A percentile compares a stretch with the other conserved stretches of the same genome.
phyloP scores from a whole-genome alignment of 2,113 vertebrate genomes.

The Caretta caretta region DNA sequence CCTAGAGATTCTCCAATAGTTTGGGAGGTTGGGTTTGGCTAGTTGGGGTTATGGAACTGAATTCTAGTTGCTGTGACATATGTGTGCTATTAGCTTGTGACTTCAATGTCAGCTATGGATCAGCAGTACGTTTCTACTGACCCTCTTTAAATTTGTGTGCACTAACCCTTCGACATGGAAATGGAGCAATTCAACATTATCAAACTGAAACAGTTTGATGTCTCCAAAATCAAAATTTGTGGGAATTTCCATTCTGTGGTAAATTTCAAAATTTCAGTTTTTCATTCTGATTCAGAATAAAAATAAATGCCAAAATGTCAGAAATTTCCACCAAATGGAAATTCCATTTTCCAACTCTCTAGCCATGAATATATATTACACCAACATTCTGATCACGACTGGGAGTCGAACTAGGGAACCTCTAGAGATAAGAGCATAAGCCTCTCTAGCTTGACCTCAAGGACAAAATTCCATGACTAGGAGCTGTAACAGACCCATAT shows the following conservation, averaged over 20 bases:
- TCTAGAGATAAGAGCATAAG: rapidly evolving
- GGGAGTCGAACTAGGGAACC: neutral
- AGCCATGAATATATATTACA: neutral
- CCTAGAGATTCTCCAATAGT: neutral
- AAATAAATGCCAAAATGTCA: neutral
- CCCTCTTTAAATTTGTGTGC: neutral
- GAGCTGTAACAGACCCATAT: neutral
- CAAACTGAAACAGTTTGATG: neutral
- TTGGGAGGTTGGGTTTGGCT: neutral
- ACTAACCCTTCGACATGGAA: neutral
- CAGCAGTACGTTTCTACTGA: neutral
- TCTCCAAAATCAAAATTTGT: neutral
- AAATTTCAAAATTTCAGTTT: neutral
- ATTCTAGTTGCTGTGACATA: neutral
- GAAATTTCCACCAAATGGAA: rapidly evolving
- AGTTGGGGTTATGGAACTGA: neutral
- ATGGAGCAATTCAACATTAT: neutral
- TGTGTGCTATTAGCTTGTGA: neutral
- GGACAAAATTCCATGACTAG: rapidly evolving
- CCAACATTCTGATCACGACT: neutral
- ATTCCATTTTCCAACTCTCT: neutral
- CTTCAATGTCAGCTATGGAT: neutral
- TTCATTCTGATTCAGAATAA: neutral
- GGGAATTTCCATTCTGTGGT: neutral
- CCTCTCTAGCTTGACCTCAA: rapidly evolving